Evolutionary conservation across 1,140 invertebrate species (phyloP), one percentile per base, ranked within the genome.

Genomic region (Gryllus bimaculatus): DNA sequence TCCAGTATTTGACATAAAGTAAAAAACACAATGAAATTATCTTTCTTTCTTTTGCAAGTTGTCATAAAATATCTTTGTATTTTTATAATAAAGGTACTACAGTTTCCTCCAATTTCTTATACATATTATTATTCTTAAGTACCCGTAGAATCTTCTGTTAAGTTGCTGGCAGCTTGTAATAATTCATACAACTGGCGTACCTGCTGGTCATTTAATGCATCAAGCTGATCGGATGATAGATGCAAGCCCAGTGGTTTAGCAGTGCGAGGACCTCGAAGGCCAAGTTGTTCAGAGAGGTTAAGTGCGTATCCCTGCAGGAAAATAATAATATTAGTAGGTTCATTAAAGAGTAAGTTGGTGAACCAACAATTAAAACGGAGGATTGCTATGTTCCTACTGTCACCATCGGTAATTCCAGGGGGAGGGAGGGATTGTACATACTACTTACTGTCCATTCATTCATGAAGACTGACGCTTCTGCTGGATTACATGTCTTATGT

Each of bases 381-480:
- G 15, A 81, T 80, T 75, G 10, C 20, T 47, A 77, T 75, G 5
- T 39, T 39, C 26, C 26, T 39, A 39, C 26, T 39, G 5, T 39
- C 26, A 39, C 26, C 26, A 39, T 39, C 26, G 26, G 26, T 39
- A 39, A 39, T 2, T 2, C 26, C 26, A 39, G 26, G 26, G 26
- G 26, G 26, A 5, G 5, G 26, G 26, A 5, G 1, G 26, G 5
- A 2, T 39, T 5, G 1, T 39, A 39, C 26, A 39, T 39, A 48
- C 13, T 82, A 88, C 90, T 90, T 88, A 96, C 95, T 73, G 93
- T 92, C 96, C 96, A 98, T 88, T 96, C 95, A 48, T 89, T 90
- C 85, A 97, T 90, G 84, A 98, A 98, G 80, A 93, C 87, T 47
- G 88, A 84, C 13, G 93, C 89, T 85, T 95, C 92, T 76, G 88